These are phyloP conservation scores for Archocentrus centrarchus DNA, from an alignment of 2,113 vertebrate species.

Conservation along the genomic window DNA sequence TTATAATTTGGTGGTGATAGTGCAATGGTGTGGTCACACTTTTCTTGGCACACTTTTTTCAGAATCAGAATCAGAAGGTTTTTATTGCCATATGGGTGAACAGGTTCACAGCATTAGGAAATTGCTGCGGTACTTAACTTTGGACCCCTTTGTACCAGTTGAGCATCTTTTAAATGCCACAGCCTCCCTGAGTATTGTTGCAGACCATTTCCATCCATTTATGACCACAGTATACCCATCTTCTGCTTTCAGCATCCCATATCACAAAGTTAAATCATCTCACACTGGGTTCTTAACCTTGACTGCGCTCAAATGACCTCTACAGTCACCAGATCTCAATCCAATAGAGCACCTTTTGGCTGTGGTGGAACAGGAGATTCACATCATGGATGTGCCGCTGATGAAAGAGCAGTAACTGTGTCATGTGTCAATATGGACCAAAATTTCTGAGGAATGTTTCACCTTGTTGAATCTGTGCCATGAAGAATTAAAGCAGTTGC, in stretches of 20 bases:
- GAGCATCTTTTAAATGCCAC: too few relatives aligned
- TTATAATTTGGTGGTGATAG: neutral
- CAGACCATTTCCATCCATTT: too few relatives aligned
- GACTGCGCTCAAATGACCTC: neutral
- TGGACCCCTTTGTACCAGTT: too few relatives aligned
- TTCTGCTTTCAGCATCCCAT: neutral
- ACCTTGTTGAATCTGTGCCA: neutral
- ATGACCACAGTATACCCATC: neutral
- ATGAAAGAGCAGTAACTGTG: too few relatives aligned
- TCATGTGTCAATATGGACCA: neutral
- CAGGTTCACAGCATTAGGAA: too few relatives aligned
- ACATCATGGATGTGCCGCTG: too few relatives aligned
- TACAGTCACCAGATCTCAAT: neutral
- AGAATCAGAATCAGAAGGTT: too few relatives aligned
- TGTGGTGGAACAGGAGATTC: neutral
- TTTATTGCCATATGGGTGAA: too few relatives aligned
- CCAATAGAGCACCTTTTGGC: neutral
- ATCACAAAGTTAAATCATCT: neutral
- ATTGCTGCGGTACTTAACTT: too few relatives aligned
- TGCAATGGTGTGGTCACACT: too few relatives aligned
- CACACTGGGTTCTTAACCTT: neutral
- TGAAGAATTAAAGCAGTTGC: neutral
- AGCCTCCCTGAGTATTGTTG: too few relatives aligned
- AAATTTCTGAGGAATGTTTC: neutral
- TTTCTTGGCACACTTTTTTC: too few relatives aligned